A percentile compares a stretch with the other conserved stretches of the same genome.
Evolutionary conservation across 2,797 vertebrate species (phyloP).

Genomic region (Falco rusticolus): DNA sequence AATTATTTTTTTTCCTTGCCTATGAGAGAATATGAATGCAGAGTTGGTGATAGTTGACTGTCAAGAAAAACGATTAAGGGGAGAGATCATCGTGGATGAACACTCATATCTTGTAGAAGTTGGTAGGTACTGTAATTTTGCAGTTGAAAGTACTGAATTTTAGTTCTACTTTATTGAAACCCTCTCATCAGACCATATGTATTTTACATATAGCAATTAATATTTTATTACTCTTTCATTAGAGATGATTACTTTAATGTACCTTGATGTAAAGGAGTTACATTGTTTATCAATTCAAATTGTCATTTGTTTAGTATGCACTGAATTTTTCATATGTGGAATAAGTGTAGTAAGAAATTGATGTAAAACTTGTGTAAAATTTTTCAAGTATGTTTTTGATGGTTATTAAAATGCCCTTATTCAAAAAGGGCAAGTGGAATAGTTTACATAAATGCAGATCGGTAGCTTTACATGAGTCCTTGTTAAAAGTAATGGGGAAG

Average conservation of each 20-base stretch:
- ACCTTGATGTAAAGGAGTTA: not conserved
- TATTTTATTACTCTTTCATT: not conserved
- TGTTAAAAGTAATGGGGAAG: not conserved
- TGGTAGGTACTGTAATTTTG: constrained; percentile 79
- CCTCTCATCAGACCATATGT: not conserved
- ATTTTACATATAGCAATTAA: not conserved
- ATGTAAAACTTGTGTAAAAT: not conserved
- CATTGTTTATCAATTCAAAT: not conserved
- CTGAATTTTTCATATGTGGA: not conserved
- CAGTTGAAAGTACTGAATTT: not conserved
- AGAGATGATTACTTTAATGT: not conserved
- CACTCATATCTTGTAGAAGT: constrained; percentile 88
- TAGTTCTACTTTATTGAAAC: not conserved
- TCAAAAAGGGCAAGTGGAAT: not conserved
- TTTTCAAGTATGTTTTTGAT: not conserved
- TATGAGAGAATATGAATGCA: constrained; percentile 82
- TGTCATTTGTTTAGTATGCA: not conserved
- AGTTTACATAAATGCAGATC: not conserved
- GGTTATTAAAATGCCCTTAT: not conserved
- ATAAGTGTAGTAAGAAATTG: not conserved
- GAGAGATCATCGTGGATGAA: constrained; percentile 85
- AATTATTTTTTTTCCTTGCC: not conserved
- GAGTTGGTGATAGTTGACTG: constrained; percentile 86
- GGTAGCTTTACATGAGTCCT: not conserved
- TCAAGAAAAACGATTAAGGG: constrained; percentile 78